These are phyloP conservation scores for Micromussa lordhowensis DNA, from an alignment of 92 coral and sea anemone genomes.

Conservation along the genomic window DNA sequence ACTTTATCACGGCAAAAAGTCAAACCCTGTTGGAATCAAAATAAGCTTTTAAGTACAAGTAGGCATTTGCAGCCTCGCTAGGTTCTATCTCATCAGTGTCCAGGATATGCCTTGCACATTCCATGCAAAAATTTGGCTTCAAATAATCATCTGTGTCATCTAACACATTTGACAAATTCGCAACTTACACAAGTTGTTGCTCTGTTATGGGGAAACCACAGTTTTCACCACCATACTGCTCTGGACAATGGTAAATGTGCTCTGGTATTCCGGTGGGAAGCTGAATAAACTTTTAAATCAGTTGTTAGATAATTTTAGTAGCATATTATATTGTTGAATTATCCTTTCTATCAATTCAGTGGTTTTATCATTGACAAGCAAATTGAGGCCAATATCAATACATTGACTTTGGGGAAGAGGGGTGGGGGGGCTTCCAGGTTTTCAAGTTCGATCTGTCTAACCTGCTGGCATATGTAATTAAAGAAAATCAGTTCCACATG, in stretches of 20 bases:
- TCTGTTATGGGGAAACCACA: too few species aligned
- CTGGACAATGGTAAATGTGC: too few species aligned
- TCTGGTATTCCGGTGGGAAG: too few species aligned
- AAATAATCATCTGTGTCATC: too few species aligned
- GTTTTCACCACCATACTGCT: too few species aligned
- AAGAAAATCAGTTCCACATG: too few species aligned
- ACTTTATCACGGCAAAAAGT: not conserved
- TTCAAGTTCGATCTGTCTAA: conserved; percentile 9
- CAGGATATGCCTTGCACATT: not conserved
- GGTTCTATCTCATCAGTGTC: too few species aligned
- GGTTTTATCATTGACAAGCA: conserved; percentile 4
- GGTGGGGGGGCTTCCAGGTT: not conserved
- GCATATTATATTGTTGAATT: conserved; percentile 19
- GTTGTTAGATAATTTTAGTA: conserved; percentile 2
- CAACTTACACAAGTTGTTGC: too few species aligned
- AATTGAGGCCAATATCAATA: conserved; percentile 15
- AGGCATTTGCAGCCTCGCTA: too few species aligned
- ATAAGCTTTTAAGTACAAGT: not conserved
- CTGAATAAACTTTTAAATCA: not conserved
- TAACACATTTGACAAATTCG: too few species aligned
- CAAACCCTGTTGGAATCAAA: not conserved
- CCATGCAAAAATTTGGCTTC: conserved; percentile 50
- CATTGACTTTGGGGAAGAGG: not conserved
- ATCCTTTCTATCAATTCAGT: conserved; percentile 11
- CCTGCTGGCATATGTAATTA: conserved; percentile 4